These are phyloP conservation scores for Plutella xylostella DNA, from an alignment of 2,888 invertebrate genomes.

Conservation along the genomic window DNA sequence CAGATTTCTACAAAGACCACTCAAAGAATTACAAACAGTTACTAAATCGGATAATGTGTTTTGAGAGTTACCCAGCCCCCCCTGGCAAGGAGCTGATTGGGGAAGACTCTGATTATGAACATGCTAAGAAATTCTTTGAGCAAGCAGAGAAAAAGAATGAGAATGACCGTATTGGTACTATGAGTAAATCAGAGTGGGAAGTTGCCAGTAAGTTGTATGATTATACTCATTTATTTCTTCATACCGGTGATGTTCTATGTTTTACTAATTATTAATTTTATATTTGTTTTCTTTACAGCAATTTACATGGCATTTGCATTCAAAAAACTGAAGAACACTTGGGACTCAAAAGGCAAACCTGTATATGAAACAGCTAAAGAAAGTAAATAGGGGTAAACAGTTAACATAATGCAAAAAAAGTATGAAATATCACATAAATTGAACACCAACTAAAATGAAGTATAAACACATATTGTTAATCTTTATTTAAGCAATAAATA, in stretches of 20 bases:
- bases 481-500: no score
- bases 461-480: no score
- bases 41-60: conserved; percentile 81
- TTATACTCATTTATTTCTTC: not conserved
- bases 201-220: conserved; percentile 79
- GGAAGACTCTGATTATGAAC: conserved; percentile 76
- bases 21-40: conserved; percentile 56
- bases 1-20: conserved; percentile 80
- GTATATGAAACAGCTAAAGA: conserved; percentile 46
- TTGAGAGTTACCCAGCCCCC: conserved; percentile 84
- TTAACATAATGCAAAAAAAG: no score
- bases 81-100: conserved; percentile 66
- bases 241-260: no score
- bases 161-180: conserved; percentile 77
- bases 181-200: conserved; percentile 94
- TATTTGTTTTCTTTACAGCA: conserved; percentile 66
- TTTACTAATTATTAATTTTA: not conserved
- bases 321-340: conserved; percentile 77
- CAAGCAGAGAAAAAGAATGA: conserved; percentile 40
- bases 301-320: conserved; percentile 88
- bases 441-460: no score
- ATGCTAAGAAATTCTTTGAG: conserved; percentile 73
- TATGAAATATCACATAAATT: no score
- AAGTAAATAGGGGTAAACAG: no score
- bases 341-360: conserved; percentile 74